Evolutionary conservation across 2,888 invertebrate species (phyloP).

Genomic region (Tenthredo mesomela): DNA sequence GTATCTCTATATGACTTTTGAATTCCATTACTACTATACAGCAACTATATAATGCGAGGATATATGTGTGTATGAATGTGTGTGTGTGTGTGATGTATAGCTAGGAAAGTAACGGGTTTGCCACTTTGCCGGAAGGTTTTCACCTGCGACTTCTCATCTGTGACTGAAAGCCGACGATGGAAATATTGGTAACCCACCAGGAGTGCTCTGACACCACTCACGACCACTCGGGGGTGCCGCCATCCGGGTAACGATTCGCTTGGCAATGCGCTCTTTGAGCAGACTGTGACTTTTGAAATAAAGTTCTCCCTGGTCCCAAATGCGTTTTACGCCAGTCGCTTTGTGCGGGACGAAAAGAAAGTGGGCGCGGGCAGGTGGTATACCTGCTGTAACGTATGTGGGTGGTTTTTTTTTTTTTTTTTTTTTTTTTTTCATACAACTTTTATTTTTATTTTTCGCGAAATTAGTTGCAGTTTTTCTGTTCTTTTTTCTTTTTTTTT

Average conservation of each 20-base stretch:
- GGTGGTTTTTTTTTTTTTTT: not conserved
- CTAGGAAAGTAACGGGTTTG: not conserved
- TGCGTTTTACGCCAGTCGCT: slow-evolving; percentile 35
- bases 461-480: not conserved
- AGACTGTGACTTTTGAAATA: slow-evolving; percentile 36
- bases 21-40: not conserved
- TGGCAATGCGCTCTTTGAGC: slow-evolving; percentile 19
- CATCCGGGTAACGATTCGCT: slow-evolving; percentile 27
- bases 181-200: slow-evolving; percentile 30
- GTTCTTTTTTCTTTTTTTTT: too few species aligned
- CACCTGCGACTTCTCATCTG: slow-evolving; percentile 23
- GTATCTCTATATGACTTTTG: not conserved
- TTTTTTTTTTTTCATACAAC: not conserved
- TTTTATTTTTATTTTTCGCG: not conserved
- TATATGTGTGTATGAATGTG: not conserved
- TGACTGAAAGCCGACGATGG: slow-evolving; percentile 22
- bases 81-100: not conserved
- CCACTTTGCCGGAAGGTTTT: not conserved
- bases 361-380: not conserved
- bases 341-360: slow-evolving; percentile 1
- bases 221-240: slow-evolving; percentile 1
- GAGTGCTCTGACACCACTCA: slow-evolving; percentile 21
- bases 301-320: slow-evolving; percentile 28
- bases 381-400: not conserved
- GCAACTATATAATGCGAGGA: not conserved